Evolutionary conservation across 2,113 vertebrate species (phyloP), one percentile per base, ranked within the genome.

Genomic region (Numida meleagris): DNA sequence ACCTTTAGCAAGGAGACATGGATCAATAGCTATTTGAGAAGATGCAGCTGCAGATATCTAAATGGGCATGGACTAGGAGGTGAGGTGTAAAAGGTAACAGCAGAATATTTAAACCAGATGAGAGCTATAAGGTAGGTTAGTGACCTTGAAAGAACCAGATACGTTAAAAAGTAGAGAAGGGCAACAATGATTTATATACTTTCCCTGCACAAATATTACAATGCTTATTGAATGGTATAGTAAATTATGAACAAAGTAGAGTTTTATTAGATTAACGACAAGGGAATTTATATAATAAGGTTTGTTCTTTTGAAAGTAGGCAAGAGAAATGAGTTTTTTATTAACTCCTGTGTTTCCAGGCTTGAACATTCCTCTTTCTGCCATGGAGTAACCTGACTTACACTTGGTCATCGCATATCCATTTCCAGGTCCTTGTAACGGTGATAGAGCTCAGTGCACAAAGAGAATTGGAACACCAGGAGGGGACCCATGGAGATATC

Each of bases 41-140:
- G 89, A 76, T 55, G 73, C 89, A 97, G 89, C 92, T 97, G 58
- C 27, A 85, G 78, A 70, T 86, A 87, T 34, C 92, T 94, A 94
- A 88, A 79, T 40, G 62, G 81, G 43, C 89, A 80, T 27, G 77
- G 78, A 88, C 74, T 43, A 71, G 63, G 61, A 96, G 96, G 88
- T 29, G 31, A 97, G 43, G 59, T 97, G 66, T 88, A 91, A 84
- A 94, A 95, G 55, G 68, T 27, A 73, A 71, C 29, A 77, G 86
- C 45, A 88, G 84, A 93, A 94, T 97, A 96, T 92, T 96, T 96
- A 97, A 97, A 97, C 78, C 90, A 97, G 88, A 93, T 95, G 93
- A 86, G 94, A 93, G 58, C 71, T 88, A 53, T 86, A 71, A 95
- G 78, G 51, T 95, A 88, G 91, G 78, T 91, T 95, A 88, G 50